Evolutionary conservation across 2,888 invertebrate species (phyloP), one percentile per base, ranked within the genome.

Genomic region (Spodoptera littoralis): DNA sequence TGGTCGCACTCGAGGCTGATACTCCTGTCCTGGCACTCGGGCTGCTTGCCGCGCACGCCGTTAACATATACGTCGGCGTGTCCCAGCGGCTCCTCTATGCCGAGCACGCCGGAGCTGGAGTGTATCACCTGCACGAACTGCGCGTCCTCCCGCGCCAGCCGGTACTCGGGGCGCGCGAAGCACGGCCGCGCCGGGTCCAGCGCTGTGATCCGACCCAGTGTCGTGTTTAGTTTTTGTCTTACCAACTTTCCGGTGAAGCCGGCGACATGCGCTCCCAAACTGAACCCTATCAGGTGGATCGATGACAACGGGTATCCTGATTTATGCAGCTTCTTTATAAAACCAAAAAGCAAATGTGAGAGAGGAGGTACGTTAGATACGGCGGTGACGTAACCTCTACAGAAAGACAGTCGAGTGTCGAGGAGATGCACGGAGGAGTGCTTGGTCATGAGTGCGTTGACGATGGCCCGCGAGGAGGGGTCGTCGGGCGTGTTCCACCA

Each of bases 191-290:
- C 94, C 0, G 94, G 94, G 61, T 94, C 94, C 58, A 93, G 75
- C 0, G 90, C 94, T 0, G 92, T 91, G 45, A 93, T 91, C 60
- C 78, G 84, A 0, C 88, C 90, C 42, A 93, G 63, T 45, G 84
- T 85, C 6, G 74, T 70, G 8, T 83, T 83, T 22, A 90, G 65
- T 6, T 84, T 81, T 11, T 58, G 83, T 59, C 85, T 84, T 4
- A 91, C 88, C 36, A 92, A 58, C 51, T 88, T 90, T 0, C 92
- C 93, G 0, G 92, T 85, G 57, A 90, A 79, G 0, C 96, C 96
- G 0, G 95, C 96, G 0, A 96, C 96, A 80, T 96, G 96, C 0
- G 96, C 96, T 3, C 96, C 96, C 13, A 96, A 84, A 69, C 96
- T 96, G 88, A 96, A 96, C 6, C 96, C 96, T 60, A 96, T 93